Conservation (phyloP, 2,113 vertebrate genomes). For the Eudyptes chrysolophus region DNA sequence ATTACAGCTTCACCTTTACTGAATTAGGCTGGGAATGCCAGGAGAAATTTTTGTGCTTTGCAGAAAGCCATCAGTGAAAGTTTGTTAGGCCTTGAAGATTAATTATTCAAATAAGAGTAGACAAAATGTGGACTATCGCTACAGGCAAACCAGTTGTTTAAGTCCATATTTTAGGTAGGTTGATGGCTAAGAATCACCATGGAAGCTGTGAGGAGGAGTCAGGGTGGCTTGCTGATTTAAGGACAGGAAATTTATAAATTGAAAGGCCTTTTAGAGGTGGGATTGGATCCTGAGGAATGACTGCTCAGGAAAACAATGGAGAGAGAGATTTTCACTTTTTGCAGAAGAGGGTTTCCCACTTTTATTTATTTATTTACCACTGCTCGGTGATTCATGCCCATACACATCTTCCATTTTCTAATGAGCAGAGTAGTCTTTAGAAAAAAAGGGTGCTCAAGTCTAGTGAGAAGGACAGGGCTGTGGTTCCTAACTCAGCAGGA, state of each 20-base stretch:
- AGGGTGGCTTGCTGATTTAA: neutral
- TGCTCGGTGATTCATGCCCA: neutral
- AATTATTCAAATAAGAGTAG: neutral
- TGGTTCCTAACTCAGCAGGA: neutral
- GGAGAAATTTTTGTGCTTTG: neutral
- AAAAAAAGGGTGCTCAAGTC: neutral
- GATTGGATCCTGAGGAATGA: neutral
- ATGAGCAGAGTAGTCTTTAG: neutral
- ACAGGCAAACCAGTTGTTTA: neutral
- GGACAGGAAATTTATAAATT: neutral
- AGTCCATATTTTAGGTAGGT: neutral
- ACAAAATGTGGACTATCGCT: neutral
- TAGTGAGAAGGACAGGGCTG: neutral
- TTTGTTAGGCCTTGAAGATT: neutral
- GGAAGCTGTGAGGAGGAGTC: neutral
- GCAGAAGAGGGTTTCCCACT: neutral
- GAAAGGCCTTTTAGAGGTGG: neutral
- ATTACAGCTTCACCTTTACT: neutral
- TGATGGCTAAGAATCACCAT: neutral
- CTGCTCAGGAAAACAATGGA: neutral
- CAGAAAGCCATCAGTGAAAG: neutral
- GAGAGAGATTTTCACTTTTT: neutral
- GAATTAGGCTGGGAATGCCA: neutral
- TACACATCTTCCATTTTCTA: neutral
- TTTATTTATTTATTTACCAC: neutral